These are phyloP conservation scores for Plumapathes pennacea DNA, from an alignment of 92 coral and sea anemone genomes.

Conservation along the genomic window DNA sequence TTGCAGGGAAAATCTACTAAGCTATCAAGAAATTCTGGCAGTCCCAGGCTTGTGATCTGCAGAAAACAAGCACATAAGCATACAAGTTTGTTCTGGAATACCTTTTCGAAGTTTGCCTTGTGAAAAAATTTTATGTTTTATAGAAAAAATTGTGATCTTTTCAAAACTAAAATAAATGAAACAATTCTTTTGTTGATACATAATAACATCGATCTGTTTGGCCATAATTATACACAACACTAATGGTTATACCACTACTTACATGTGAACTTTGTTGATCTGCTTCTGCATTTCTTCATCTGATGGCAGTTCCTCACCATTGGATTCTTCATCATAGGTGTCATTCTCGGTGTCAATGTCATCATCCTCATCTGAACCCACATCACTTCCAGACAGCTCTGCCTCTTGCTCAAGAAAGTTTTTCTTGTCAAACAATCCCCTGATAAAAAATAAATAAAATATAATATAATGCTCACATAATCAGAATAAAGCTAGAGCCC, in stretches of 20 bases:
- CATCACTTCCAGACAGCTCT: slow-evolving; percentile 95
- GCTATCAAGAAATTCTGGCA: too few species aligned
- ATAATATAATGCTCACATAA: neutral
- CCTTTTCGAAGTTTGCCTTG: too few species aligned
- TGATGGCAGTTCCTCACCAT: slow-evolving; percentile 85
- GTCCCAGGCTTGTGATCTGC: too few species aligned
- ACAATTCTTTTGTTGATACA: too few species aligned
- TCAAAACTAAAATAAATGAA: too few species aligned
- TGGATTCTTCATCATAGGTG: slow-evolving; percentile 84
- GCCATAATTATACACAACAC: too few species aligned
- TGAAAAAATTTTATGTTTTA: too few species aligned
- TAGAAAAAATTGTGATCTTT: too few species aligned
- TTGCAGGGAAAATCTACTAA: too few species aligned
- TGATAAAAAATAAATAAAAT: neutral
- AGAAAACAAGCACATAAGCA: too few species aligned
- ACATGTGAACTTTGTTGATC: slow-evolving; percentile 96
- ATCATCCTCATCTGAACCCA: slow-evolving; percentile 93
- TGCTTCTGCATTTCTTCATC: slow-evolving; percentile 91
- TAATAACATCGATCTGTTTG: too few species aligned
- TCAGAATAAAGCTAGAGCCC: neutral
- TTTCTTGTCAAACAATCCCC: slow-evolving; percentile 75
- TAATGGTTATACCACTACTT: slow-evolving; percentile 47
- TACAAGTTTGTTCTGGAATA: too few species aligned
- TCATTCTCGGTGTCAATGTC: slow-evolving; percentile 82
- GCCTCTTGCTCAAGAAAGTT: slow-evolving; percentile 94